Evolutionary conservation across 2,797 vertebrate species (phyloP), one percentile per base, ranked within the genome.

Genomic region (Anas georgica): DNA sequence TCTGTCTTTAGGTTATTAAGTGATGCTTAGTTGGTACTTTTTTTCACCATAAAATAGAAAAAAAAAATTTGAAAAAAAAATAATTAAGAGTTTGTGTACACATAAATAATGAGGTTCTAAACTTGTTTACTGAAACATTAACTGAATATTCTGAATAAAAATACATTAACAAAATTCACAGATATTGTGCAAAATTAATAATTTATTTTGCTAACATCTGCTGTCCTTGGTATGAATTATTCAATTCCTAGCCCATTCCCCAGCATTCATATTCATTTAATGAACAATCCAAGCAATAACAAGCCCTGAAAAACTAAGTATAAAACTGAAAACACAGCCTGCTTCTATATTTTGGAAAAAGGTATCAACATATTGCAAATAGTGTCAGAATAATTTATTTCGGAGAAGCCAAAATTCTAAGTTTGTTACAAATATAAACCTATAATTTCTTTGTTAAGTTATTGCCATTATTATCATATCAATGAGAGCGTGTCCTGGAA

Each of bases 51-150:
- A n/a, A 31, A 60, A 67, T 0, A 45, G 21, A 55, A 68, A 54
- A 22, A 22, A 3, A 1, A 1, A 43, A 2, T 26, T 4, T 25
- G 4, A 35, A 62, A 37, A 63, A 22, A 1, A 3, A 12, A 1
- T 39, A 33, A 45, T 54, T 78, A 39, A 50, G 29, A 35, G 31
- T 16, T 12, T 14, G 23, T 14, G 12, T 26, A 52, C 25, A 33
- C 6, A 6, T 33, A 59, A 72, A 52, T 66, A 33, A 22, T 62
- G 56, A 18, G 4, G 12, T 35, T 60, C 46, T 41, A 41, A 31
- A 48, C 22, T 26, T 41, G 9, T 60, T 79, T 55, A 46, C 29
- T 33, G 41, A 48, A 79, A 26, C 21, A 55, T 37, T 73, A 48
- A 60, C 41, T 43, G 54, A n/a, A n/a, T 48, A 0, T 66, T 37